Evolutionary conservation across 2,888 invertebrate species (phyloP).

Genomic region (Latheticus oryzae): DNA sequence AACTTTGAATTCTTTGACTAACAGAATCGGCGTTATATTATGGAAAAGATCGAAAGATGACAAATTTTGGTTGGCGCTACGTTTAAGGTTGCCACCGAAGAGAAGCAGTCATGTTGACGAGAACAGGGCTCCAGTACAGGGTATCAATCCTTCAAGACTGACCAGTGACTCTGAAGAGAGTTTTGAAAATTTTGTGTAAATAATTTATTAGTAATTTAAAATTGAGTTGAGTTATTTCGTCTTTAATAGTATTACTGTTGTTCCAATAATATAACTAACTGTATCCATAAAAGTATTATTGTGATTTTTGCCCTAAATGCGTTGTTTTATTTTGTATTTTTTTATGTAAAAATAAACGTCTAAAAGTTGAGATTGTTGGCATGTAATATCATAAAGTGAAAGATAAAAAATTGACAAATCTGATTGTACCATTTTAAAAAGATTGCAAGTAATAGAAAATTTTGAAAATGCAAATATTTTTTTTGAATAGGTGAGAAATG

Average conservation of each 20-base stretch:
- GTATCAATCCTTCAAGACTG: constrained; percentile 56
- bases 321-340: constrained; percentile 38
- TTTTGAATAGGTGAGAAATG: too few relatives aligned
- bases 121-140: constrained; percentile 39
- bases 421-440: too few relatives aligned
- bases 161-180: constrained; percentile 56
- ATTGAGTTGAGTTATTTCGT: constrained; percentile 28
- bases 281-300: constrained; percentile 32
- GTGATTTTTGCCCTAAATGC: constrained; percentile 32
- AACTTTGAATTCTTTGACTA: constrained; percentile 66
- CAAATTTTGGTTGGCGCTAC: constrained; percentile 75
- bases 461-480: too few relatives aligned
- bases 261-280: constrained; percentile 20
- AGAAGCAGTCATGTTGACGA: constrained; percentile 45
- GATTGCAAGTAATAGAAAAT: too few relatives aligned
- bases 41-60: constrained; percentile 63
- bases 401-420: too few relatives aligned
- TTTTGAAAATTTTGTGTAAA: constrained; percentile 59
- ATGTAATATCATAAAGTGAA: too few relatives aligned
- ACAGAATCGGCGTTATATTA: constrained; percentile 67
- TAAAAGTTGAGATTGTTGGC: background rate
- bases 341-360: constrained; percentile 34
- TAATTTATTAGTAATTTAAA: constrained; percentile 43
- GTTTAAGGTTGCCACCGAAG: constrained; percentile 72
- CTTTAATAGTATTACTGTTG: constrained; percentile 26